These are phyloP conservation scores for Abramis brama DNA, from an alignment of 2,113 vertebrate species.

Conservation along the genomic window DNA sequence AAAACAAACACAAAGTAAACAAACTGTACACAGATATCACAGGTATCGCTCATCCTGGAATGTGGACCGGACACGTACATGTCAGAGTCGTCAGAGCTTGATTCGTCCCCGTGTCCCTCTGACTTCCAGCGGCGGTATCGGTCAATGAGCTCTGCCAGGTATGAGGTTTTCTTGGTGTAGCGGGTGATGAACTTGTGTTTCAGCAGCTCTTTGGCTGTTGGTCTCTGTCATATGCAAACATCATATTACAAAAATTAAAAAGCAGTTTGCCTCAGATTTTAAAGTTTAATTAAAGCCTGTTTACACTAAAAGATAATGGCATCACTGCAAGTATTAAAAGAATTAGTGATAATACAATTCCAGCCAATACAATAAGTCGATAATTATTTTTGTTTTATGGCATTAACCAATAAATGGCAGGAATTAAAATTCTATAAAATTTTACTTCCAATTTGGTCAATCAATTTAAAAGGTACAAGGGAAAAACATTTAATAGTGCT, in stretches of 20 bases:
- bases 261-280: background rate
- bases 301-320: background rate
- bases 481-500: background rate
- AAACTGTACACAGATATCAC: background rate
- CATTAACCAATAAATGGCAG: background rate
- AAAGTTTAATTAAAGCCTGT: background rate
- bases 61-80: slow-evolving; percentile 73
- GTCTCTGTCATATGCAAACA: slow-evolving; percentile 78
- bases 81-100: slow-evolving; percentile 95
- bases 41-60: background rate
- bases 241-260: background rate
- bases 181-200: slow-evolving; percentile 99
- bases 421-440: background rate
- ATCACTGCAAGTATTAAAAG: too few species aligned
- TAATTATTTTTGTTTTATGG: background rate
- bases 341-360: background rate
- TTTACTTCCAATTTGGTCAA: too few species aligned
- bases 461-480: too few species aligned
- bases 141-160: slow-evolving; percentile 92
- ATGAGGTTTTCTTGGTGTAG: slow-evolving; percentile 98
- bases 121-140: slow-evolving; percentile 97
- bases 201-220: slow-evolving; percentile 93
- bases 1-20: background rate
- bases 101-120: slow-evolving; percentile 93
- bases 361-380: background rate